These are phyloP conservation scores for Nannobrachium achirus DNA, from an alignment of 2,113 vertebrate genomes.

Conservation along the genomic window DNA sequence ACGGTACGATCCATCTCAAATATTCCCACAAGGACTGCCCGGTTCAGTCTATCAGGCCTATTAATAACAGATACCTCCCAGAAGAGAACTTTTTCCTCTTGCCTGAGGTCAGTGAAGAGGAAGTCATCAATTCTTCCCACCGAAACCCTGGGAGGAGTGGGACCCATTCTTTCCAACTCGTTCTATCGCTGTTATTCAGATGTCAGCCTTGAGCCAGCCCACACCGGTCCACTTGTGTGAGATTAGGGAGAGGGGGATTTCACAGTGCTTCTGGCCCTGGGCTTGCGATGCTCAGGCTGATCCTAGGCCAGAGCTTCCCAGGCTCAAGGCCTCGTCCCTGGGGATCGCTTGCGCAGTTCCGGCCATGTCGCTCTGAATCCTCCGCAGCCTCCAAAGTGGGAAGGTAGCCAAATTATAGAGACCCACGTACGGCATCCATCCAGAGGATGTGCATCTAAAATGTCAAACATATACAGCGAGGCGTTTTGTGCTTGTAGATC, in stretches of 20 bases:
- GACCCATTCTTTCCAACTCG: conserved; percentile 39
- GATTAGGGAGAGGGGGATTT: conserved; percentile 57
- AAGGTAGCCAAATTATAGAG: conserved; percentile 38
- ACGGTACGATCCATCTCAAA: conserved; percentile 43
- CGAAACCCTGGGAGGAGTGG: conserved; percentile 61
- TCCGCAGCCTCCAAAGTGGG: conserved; percentile 46
- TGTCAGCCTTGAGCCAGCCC: conserved; percentile 42
- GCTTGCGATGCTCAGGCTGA: conserved; percentile 56
- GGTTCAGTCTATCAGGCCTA: conserved; percentile 54
- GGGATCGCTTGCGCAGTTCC: conserved; percentile 53
- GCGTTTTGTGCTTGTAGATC: too few species aligned
- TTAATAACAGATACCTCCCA: conserved; percentile 72
- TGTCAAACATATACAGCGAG: conserved; percentile 5
- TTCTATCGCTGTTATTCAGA: conserved; percentile 50
- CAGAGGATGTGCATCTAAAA: conserved; percentile 8
- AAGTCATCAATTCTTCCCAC: conserved; percentile 74
- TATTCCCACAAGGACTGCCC: conserved; percentile 72
- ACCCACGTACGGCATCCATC: conserved; percentile 38
- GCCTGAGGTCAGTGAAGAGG: conserved; percentile 56
- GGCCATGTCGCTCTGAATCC: conserved; percentile 39
- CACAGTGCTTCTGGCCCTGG: conserved; percentile 49
- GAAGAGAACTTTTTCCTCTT: conserved; percentile 59
- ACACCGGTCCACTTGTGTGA: conserved; percentile 40
- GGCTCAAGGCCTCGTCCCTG: conserved; percentile 69
- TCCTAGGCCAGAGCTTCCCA: conserved; percentile 75